Base-by-base conservation (phyloP, 2,113 vertebrate genomes). In the Crotalus tigris region DNA sequence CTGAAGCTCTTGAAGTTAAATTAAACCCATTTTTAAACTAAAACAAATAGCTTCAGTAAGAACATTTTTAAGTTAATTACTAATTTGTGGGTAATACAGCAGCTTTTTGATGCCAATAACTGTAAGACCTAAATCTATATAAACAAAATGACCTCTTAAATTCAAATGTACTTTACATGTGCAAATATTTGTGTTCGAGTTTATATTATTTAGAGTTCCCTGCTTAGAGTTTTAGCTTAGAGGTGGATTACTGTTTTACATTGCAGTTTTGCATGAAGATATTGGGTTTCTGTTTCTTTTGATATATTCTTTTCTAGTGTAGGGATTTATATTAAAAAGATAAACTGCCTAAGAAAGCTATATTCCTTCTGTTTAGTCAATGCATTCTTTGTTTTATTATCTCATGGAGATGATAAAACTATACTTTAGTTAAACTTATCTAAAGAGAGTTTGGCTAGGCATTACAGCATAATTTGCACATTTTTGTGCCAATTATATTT, bases 1-100 rank as follows among this genome's bases (percentile, higher is more conserved):
- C 94, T 93, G 75, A 44, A 44, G 87, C 44, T 95, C 87, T 89
- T 92, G 58, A 94, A 96, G 11, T 94, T 95, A 96, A 94, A 94
- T 85, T 17, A 94, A 11, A 93, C 88, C 64, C 33, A 87, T 51
- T 4, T 1, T 4, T 0, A 93, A 96, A 96, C 92, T 69, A 94
- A 90, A 91, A 54, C 90, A 96, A 96, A 90, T 21, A 94, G 44
- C 93, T 94, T 58, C 53, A 5, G 17, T 69, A 93, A 94, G 55
- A 92, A 90, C 89, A 91, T 92, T 94, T 93, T 94, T 21, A 93
- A 57, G 58, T 90, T 85, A 95, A 91, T 93, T 94, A n/a, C 7
- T 3, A 10, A 92, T 95, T 95, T 91, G 90, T 92, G 33, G 15
- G 91, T 24, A 94, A 93, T 21, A 64, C 5, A 90, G 2, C 19